Conservation (phyloP, 2,797 vertebrate species). For the Bothrops alternatus region DNA sequence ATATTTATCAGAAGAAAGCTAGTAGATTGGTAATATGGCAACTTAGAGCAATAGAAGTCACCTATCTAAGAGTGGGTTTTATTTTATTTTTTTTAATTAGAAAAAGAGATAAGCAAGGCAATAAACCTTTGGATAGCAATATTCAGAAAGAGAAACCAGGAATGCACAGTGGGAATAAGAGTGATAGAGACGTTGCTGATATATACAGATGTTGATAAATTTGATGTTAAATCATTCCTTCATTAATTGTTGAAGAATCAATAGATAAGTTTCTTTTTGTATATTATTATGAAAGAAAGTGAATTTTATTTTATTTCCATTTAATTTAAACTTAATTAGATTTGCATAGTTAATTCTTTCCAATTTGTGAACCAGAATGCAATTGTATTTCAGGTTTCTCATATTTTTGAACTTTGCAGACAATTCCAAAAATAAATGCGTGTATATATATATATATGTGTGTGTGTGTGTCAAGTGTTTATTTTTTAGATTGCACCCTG, state of each 20-base stretch:
- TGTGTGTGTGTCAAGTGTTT: too few relatives aligned
- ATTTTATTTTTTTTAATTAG: background rate
- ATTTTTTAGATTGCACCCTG: too few relatives aligned
- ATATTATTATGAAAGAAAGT: background rate
- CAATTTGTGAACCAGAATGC: background rate
- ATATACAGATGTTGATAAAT: background rate
- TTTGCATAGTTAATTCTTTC: background rate
- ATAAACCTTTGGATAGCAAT: background rate
- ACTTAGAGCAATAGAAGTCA: background rate
- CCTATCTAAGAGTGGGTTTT: background rate
- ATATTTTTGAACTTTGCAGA: background rate
- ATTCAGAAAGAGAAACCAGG: background rate
- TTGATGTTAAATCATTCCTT: background rate
- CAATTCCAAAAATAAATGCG: background rate
- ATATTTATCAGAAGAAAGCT: background rate
- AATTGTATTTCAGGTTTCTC: background rate
- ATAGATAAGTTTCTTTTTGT: background rate
- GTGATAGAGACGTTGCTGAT: background rate
- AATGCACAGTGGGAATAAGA: background rate
- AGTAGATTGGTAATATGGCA: background rate
- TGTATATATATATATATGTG: too few relatives aligned
- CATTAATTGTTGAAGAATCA: background rate
- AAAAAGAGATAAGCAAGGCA: background rate
- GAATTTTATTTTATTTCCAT: background rate
- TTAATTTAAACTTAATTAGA: background rate